Evolutionary conservation across 2,113 vertebrate species (phyloP), one percentile per base, ranked within the genome.

Genomic region (Ifrita kowaldi): DNA sequence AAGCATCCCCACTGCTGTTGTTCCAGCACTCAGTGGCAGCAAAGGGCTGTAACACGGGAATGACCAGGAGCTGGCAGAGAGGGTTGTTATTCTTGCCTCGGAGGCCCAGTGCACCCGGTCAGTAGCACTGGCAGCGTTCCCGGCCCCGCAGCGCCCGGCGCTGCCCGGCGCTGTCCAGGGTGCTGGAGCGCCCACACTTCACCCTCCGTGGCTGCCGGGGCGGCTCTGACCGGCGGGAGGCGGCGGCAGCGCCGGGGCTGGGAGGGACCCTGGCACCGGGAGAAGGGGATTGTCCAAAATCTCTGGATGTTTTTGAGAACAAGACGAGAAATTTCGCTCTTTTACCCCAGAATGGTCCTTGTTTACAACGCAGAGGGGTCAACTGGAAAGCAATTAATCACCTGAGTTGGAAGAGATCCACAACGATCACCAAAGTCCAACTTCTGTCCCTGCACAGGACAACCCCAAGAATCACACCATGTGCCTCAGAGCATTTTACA

Each of bases 51-150:
- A 26, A 3, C 11, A 6, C 2, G 6, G 21, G 19, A 35, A 5
- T 4, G 7, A 1, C 4, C 7, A 7, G 53, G 22, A 19, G 13
- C 10, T 6, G 3, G 17, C 17, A 1, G 44, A 0, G 5, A 1
- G 35, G 4, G 37, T 0, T 3, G 0, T 2, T 9, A 0, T 4
- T 16, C 6, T 7, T 9, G 23, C 6, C 68, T 1, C 1, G 7
- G 15, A 3, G 23, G 0, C 20, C 2, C 19, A 0, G 15, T 0
- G 15, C 16, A 0, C 13, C 0, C 68, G 0, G 28, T 1, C 23
- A 0, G 18, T 0, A 2, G 35, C 22, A 0, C 13, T 0, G 23
- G 10, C 7, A 18, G 28, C 35, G 0, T 2, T 0, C 9, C 7
- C 4, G 6, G 20, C 32, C 16, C 33, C 3, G 37, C 17, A 5